Base-by-base conservation (phyloP, 2,113 vertebrate species). In the Chinchilla lanigera region DNA sequence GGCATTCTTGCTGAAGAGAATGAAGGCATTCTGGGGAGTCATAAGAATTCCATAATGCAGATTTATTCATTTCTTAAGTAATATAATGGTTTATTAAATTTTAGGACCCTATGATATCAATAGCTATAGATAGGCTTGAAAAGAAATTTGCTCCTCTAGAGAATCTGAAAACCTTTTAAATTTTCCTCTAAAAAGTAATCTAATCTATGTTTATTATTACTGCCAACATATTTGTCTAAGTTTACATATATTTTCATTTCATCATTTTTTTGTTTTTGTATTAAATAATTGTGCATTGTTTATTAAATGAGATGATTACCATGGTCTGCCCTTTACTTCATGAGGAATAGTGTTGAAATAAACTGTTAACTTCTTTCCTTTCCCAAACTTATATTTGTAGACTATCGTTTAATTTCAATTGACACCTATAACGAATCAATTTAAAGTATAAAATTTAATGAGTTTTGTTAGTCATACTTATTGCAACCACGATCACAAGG, bases 391-490 rank as follows among this genome's bases (percentile, higher is more conserved):
- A 80, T 73, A 73, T 75, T 96, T 90, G 61, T 0, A 71, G 52
- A 95, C 61, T 73, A 47, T 61, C 17, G 56, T 78, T 93, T 89
- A 38, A 86, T 71, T 86, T 93, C n/a, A 81, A 19, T 67, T 61
- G 69, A 86, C 26, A 77, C 65, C 24, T 38, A 33, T 61, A 85
- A 78, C 9, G 1, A 5, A 89, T 56, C 38, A 73, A 41, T 92
- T 84, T 88, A 61, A 90, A 81, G 28, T 71, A 16, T 54, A 38
- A 1, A 54, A 24, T 47, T 73, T 52, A 96, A 19, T 80, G 77
- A 65, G 19, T 83, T 85, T 83, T 86, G 33, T 82, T 52, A 61
- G n/a, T 38, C 85, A 6, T 35, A 63, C 50, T 17, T 44, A 71
- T 14, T 75, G 26, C 84, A 85, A 50, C 13, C 28, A 22, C 3